Percentiles rank a stretch among this genome's conserved stretches.
Conservation (phyloP, 2,113 vertebrate species). For the Otocyon megalotis region DNA sequence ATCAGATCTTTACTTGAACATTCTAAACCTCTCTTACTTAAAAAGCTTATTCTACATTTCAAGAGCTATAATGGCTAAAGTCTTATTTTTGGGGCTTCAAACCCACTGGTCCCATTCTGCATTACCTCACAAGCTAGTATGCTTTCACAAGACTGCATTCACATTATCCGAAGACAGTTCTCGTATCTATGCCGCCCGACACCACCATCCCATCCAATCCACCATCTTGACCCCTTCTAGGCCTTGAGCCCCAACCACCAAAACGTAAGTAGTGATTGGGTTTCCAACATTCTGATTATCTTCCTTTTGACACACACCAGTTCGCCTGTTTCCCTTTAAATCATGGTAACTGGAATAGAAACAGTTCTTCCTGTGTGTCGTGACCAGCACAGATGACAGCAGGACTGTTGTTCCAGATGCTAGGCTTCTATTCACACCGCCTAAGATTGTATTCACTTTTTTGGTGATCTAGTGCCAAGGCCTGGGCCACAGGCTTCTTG, state of each 20-base stretch:
- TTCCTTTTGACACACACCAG: not conserved
- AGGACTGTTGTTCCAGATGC: not conserved
- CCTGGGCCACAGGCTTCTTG: not conserved
- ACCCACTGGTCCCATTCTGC: not conserved
- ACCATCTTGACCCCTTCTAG: not conserved
- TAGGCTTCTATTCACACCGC: not conserved
- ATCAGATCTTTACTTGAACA: not conserved
- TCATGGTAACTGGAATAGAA: not conserved
- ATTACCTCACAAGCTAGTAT: not conserved
- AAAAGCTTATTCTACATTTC: conserved; percentile 13
- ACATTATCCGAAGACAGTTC: not conserved
- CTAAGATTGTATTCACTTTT: not conserved
- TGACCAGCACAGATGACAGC: not conserved
- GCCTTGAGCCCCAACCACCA: not conserved
- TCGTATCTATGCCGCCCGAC: not conserved
- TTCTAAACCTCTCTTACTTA: not conserved
- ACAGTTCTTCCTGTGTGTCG: conserved; percentile 39
- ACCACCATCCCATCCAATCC: accelerated
- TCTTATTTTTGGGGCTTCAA: not conserved
- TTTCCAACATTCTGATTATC: conserved; percentile 45
- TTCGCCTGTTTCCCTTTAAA: conserved; percentile 13
- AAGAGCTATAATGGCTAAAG: not conserved
- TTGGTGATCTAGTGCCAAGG: not conserved
- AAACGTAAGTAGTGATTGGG: not conserved
- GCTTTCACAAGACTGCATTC: not conserved